Base-by-base conservation (phyloP, 1,140 invertebrate species). In the Riptortus pedestris region DNA sequence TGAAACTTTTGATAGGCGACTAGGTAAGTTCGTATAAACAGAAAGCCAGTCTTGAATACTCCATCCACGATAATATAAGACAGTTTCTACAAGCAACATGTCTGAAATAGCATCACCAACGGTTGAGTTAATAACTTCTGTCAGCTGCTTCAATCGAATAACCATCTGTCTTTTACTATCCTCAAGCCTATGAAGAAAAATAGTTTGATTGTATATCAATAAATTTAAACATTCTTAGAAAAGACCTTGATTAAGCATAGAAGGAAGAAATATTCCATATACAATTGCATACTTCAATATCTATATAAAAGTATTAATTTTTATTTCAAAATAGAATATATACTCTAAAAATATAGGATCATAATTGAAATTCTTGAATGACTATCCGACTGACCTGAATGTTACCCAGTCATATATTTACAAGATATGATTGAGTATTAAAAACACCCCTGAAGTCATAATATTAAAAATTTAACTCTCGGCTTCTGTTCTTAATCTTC, bases 51-150 rank as follows among this genome's bases (percentile, higher is more conserved):
- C 82, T 27, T 77, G 71, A 0, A 88, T 77, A 70, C 82, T 79
- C 86, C 89, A 93, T 4, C 86, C 90, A 70, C 85, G 84, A 2
- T 82, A 80, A 69, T 86, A 81, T 2, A 99, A 78, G 55, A 98
- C 87, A 0, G 87, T 86, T 76, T 99, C 97, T 0, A 98, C 91
- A 9, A 97, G 72, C 24, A 99, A 77, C 80, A 99, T 82, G 73
- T 98, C 95, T 0, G 95, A 94, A 18, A 99, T 84, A 0, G 96
- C 96, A 80, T 99, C 96, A 0, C 96, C 96, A 1, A 98, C 93
- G 3, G 91, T 91, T 77, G 96, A 90, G 73, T 98, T 98, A 18
- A 94, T 93, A 64, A 96, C 75, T 74, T 94, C 84, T 31, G 93
- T 86, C 22, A 96, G 75, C 62, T 81, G 81, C 28, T 68, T 67